A percentile compares a stretch with the other conserved stretches of the same genome.
These are phyloP conservation scores for Scrobipalpa costella DNA, from an alignment of 2,888 invertebrate genomes.

Conservation along the genomic window DNA sequence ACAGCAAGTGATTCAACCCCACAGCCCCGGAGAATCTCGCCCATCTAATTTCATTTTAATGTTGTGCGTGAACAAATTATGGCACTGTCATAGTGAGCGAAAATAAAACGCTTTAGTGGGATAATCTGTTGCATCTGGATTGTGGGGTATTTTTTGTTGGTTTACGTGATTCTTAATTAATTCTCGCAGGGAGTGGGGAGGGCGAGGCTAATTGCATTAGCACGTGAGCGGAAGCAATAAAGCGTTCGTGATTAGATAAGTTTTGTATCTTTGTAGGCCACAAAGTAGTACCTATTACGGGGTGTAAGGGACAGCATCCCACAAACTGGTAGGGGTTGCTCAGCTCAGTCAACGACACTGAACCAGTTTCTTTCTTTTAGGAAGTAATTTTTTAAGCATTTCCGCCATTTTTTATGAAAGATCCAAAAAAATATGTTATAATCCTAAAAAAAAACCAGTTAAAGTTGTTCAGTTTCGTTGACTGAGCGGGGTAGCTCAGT, in stretches of 20 bases:
- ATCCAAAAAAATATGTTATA: no score
- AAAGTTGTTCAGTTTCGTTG: no score
- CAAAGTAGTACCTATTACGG: no score
- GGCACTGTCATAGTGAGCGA: conserved; percentile 73
- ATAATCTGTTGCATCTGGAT: conserved; percentile 72
- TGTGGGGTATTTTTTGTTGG: conserved; percentile 60
- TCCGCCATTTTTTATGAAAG: no score
- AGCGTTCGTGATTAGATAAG: not conserved
- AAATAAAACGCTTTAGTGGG: conserved; percentile 67
- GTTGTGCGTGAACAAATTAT: conserved; percentile 77
- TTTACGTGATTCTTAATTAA: conserved; percentile 70
- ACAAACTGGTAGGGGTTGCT: no score
- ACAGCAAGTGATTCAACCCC: conserved; percentile 64
- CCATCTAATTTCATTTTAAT: conserved; percentile 74
- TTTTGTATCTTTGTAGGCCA: not conserved
- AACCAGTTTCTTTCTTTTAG: no score
- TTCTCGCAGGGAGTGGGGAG: conserved; percentile 51
- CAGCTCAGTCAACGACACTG: no score
- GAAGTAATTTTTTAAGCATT: no score
- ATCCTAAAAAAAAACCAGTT: no score
- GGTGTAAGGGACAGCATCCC: no score
- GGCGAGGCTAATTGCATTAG: conserved; percentile 62
- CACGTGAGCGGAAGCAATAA: conserved; percentile 55
- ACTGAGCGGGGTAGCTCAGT: no score
- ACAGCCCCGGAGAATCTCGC: conserved; percentile 56